Evolutionary conservation across 2,888 invertebrate species (phyloP).

Genomic region (Megamerina dolium): DNA sequence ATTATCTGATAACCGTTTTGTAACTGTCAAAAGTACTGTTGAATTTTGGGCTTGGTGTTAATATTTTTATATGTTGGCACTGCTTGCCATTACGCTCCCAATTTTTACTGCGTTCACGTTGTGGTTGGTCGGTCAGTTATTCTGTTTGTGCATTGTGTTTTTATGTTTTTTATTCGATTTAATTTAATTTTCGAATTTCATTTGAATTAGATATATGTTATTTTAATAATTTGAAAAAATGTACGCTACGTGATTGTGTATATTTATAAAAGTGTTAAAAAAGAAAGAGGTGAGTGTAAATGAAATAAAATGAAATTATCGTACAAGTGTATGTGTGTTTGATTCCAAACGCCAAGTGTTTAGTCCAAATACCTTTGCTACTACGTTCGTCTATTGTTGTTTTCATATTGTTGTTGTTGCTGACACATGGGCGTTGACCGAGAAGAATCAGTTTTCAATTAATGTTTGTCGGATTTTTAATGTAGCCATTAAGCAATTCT

Average conservation of each 20-base stretch:
- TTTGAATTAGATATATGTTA: constrained; percentile 4
- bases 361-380: constrained; percentile 18
- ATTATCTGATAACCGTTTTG: too few relatives aligned
- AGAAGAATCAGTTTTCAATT: too few relatives aligned
- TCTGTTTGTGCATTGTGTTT: constrained; percentile 1
- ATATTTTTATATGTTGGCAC: too few relatives aligned
- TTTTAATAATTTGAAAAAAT: constrained; percentile 12
- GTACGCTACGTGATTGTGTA: constrained; percentile 4
- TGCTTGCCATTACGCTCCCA: too few relatives aligned
- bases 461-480: too few relatives aligned
- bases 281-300: constrained; percentile 13
- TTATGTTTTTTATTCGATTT: constrained; percentile 10
- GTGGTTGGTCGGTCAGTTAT: too few relatives aligned
- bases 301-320: neutral
- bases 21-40: too few relatives aligned
- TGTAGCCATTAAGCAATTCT: too few relatives aligned
- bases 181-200: constrained; percentile 9
- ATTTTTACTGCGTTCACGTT: too few relatives aligned
- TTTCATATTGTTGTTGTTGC: constrained; percentile 28
- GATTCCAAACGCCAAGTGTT: neutral
- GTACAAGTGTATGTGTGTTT: too few relatives aligned
- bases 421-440: constrained; percentile 41
- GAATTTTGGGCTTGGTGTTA: too few relatives aligned
- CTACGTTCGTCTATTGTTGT: constrained; percentile 13
- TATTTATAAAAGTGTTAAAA: neutral